phyloP scores from a whole-genome alignment of 2,888 invertebrate genomes.

The Lysandra bellargus region DNA sequence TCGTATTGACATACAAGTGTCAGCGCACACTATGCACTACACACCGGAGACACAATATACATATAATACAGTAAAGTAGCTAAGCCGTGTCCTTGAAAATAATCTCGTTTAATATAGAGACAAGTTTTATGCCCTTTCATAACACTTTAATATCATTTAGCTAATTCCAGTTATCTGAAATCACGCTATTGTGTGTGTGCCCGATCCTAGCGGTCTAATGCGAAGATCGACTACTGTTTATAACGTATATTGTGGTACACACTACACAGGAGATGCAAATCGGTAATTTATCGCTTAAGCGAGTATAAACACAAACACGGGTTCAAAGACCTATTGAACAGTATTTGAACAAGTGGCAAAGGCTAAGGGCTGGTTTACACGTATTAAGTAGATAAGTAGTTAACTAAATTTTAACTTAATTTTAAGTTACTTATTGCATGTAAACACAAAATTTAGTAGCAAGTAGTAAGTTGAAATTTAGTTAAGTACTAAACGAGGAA shows the following conservation, averaged over 20 bases:
- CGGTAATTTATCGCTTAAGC: conserved; percentile 76
- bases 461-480: too few relatives aligned
- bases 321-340: conserved; percentile 77
- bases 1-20: conserved; percentile 63
- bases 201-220: background rate
- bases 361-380: conserved; percentile 38
- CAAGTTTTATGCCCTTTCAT: too few relatives aligned
- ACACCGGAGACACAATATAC: conserved; percentile 42
- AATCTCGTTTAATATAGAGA: background rate
- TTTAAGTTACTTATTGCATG: too few relatives aligned
- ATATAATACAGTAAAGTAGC: background rate
- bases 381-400: too few relatives aligned
- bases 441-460: too few relatives aligned
- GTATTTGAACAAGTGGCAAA: conserved; percentile 72
- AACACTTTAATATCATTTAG: too few relatives aligned
- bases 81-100: background rate
- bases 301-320: conserved; percentile 74
- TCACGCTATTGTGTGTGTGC: background rate
- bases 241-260: conserved; percentile 37
- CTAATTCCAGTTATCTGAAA: too few relatives aligned
- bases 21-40: conserved; percentile 61
- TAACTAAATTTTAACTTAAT: too few relatives aligned
- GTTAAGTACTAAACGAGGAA: too few relatives aligned
- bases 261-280: conserved; percentile 72
- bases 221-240: background rate